Evolutionary conservation across 2,888 invertebrate genomes (phyloP), one percentile per base, ranked within the genome.

Genomic region (Netelia virgata): DNA sequence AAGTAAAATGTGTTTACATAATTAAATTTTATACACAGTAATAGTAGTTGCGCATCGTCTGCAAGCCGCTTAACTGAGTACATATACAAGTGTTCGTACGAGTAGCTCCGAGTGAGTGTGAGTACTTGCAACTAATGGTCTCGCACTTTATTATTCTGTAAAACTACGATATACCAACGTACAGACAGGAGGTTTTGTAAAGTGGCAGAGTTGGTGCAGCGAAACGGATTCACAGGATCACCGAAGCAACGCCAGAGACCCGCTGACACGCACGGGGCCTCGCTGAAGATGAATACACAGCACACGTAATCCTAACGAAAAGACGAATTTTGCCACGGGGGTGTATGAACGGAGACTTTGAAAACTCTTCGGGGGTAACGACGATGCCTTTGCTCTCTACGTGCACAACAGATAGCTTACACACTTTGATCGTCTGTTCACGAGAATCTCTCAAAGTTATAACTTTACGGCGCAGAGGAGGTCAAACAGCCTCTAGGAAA

Each of bases 361-460:
- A 83, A 83, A 85, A 36, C 83, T 78, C 85, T 57, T 55, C 50
- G 63, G 18, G 72, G 70, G 68, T 53, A 55, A 53, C 69, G 36
- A 64, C 72, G 72, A 50, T 14, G 57, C 47, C 59, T 47, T 41
- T 14, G 36, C 47, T 16, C 59, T 68, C 55, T 14, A 16, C 50
- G 14, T 83, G 74, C 83, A 72, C 70, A 72, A 74, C 64, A 78
- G 76, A 85, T 87, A 86, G 87, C 86, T 87, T 87, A 83, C 86
- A 87, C 86, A 87, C 86, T 87, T 87, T 87, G 87, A 87, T 86
- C 87, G 83, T 86, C 85, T 83, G 81, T 72, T 83, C 86, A 82
- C 77, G 85, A 83, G 85, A 87, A 85, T 87, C 79, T 83, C 83
- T 83, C 84, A 83, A 79, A 86, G 84, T 82, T 86, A 83, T 83